These are phyloP conservation scores for Euwallacea fornicatus DNA, from an alignment of 1,140 invertebrate species.

Conservation along the genomic window DNA sequence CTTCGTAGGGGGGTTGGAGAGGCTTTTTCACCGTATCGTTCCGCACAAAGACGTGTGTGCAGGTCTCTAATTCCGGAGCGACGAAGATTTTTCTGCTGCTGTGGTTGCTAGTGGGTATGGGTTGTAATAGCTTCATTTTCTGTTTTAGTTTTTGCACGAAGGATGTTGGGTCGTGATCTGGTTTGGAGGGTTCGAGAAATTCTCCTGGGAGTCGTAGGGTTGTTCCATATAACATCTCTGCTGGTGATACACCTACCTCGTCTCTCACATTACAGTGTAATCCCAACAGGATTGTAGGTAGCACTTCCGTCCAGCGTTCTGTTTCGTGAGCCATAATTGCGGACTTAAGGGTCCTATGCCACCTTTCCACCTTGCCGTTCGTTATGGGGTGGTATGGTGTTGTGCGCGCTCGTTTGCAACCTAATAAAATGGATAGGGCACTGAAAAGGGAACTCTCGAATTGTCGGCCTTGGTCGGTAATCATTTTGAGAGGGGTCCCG, in stretches of 20 bases:
- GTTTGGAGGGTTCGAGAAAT: constrained; percentile 2
- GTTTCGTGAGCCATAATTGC: too few relatives aligned
- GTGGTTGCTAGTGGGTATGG: constrained; percentile 1
- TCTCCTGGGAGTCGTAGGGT: constrained; percentile 44
- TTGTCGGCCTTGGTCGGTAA: constrained; percentile 44
- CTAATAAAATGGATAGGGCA: constrained; percentile 9
- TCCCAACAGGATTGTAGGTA: constrained; percentile 42
- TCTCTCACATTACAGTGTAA: constrained; percentile 37
- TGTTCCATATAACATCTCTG: constrained; percentile 47
- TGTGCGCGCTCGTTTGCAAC: constrained; percentile 19
- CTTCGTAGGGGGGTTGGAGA: not conserved
- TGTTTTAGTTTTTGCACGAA: not conserved
- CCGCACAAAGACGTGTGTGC: constrained; percentile 11
- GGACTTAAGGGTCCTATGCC: too few relatives aligned
- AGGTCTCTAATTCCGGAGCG: not conserved
- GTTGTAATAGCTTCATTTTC: constrained; percentile 8
- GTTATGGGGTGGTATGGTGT: constrained; percentile 41
- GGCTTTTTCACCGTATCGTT: constrained; percentile 3
- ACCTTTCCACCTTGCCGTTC: too few relatives aligned
- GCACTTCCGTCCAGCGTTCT: not conserved
- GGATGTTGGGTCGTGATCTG: not conserved
- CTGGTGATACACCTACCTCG: constrained; percentile 45
- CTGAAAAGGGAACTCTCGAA: constrained; percentile 40
- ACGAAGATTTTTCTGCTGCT: constrained; percentile 4
- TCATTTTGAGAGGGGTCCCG: constrained; percentile 42